Evolutionary conservation across 2,113 vertebrate species (phyloP), one percentile per base, ranked within the genome.

Genomic region (Progne subis): DNA sequence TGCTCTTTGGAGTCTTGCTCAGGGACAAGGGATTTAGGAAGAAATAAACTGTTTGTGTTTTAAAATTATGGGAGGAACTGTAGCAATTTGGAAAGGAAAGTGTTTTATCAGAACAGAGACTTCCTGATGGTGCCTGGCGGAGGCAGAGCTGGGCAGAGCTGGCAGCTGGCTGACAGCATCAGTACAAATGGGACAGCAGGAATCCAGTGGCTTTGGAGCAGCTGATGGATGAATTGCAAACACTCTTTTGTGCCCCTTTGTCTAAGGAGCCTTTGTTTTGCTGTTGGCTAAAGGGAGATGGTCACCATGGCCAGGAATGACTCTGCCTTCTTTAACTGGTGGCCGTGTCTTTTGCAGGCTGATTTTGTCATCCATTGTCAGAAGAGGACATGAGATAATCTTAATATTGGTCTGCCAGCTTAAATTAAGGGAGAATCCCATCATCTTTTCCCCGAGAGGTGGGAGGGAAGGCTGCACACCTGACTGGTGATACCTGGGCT

Each of bases 111-210:
- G 82, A 77, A 32, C 67, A 92, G 79, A 86, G 90, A 57, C 91
- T 83, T 95, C 71, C 63, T 92, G 83, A 47, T 72, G 21, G n/a
- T 75, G 85, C 53, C 90, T 92, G 88, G 79, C 3, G 0, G 50
- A 89, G 89, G 84, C 82, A 84, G 77, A 92, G 75, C 85, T 28
- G 61, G 89, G 57, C 79, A 89, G 14, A 91, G 67, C 85, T 90
- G 93, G 85, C 87, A 91, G 70, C 65, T 63, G 31, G 67, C 75
- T 82, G 91, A 15, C 8, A 50, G 92, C 74, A 59, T 15, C 74
- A 12, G 50, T 5, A 61, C 74, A 69, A 89, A 88, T 72, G 60
- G 57, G 70, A 50, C 93, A 87, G 87, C 78, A 63, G 91, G 93
- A 91, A 74, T 65, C 90, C 90, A 67, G 52, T 37, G 88, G 37